Conservation (phyloP, 2,113 vertebrate genomes). For the Theristicus caerulescens region DNA sequence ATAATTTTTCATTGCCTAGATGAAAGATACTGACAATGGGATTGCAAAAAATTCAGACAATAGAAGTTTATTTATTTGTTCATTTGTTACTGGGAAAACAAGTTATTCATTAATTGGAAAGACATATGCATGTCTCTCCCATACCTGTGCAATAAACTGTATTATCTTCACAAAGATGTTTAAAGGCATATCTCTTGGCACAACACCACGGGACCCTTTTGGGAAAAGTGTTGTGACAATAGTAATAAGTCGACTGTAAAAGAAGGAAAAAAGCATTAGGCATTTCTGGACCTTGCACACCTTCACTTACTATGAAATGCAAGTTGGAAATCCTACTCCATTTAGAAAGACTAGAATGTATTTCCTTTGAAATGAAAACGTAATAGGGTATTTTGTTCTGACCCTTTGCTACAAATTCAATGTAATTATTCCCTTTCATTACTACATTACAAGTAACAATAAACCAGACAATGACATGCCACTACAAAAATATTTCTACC, state of each 20-base stretch:
- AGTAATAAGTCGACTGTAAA: constrained; percentile 90
- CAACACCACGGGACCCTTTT: constrained; percentile 95
- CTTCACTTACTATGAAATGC: not conserved
- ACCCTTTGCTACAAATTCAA: not conserved
- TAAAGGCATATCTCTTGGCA: constrained; percentile 97
- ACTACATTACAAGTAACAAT: not conserved
- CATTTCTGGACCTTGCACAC: not conserved
- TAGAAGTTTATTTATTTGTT: not conserved
- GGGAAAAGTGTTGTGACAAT: constrained; percentile 98
- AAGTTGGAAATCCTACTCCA: not conserved
- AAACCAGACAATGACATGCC: not conserved
- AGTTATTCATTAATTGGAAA: not conserved
- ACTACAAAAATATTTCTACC: not conserved
- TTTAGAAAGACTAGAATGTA: not conserved
- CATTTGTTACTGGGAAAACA: not conserved
- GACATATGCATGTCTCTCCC: not conserved
- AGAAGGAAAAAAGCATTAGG: constrained; percentile 52
- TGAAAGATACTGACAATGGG: not conserved
- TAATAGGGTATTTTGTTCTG: not conserved
- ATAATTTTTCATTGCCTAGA: not conserved
- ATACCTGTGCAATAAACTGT: constrained; percentile 98
- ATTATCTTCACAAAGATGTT: constrained; percentile 99
- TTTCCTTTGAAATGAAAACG: constrained; percentile 19
- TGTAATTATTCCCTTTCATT: not conserved
- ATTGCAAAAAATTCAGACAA: not conserved